Base-by-base conservation (phyloP, 2,888 invertebrate genomes). In the Agrotis puta region DNA sequence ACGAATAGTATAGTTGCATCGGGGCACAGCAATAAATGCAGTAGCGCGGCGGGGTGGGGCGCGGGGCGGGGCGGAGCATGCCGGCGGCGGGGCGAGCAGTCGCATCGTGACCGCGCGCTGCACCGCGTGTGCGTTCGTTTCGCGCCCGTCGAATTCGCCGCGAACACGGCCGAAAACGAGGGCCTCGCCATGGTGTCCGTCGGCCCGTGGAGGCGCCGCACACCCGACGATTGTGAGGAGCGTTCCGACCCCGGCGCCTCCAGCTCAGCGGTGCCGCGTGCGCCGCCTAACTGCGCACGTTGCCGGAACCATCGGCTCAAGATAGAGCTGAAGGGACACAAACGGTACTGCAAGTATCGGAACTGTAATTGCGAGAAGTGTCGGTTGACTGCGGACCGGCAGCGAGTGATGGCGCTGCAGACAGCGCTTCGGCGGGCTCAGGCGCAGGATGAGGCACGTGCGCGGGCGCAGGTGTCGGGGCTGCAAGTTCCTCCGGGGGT, bases 261-360 rank as follows among this genome's bases (percentile, higher is more conserved):
- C 88, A 94, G 97, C 92, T 97, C 97, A 68, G 93, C 96, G 70
- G 96, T 97, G 59, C 97, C 98, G 20, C 97, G 98, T 73, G 98
- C 98, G 78, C 98, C 98, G 11, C 99, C 99, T 22, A 99, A 98
- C 94, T 99, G 99, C 93, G 98, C 98, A 57, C 97, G 99, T 43
- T 99, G 99, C 93, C 97, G 98, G 75, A 99, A 99, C 96, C 99
- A 99, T 94, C 97, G 98, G n/a, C 96, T 98, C 89, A 98, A 98
- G 92, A 98, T 98, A 83, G 97, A 97, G 92, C 97, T 99, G 81
- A 98, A 98, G 94, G 99, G 98, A 20, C 99, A 99, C 96, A 99
- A 99, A 93, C 97, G 98, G 45, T 98, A 98, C 94, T 99, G 99
- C 96, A 97, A 97, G 88, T 99, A 97, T 94, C 97, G 98, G 80